These are phyloP conservation scores for Pheosia gnoma DNA, from an alignment of 2,888 invertebrate species.

Conservation along the genomic window DNA sequence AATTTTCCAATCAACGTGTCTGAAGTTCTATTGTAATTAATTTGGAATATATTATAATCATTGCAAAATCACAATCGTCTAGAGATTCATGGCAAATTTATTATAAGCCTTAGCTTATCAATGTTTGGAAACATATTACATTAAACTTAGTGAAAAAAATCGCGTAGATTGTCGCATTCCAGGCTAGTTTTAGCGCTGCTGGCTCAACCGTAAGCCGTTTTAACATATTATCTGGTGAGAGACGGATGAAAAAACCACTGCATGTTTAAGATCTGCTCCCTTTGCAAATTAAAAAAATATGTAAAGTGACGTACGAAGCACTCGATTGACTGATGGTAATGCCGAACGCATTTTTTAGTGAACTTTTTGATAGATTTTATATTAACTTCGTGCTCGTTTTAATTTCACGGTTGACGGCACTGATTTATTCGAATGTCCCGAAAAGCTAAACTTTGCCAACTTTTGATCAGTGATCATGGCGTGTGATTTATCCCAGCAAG, in stretches of 20 bases:
- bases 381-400: slow-evolving; percentile 58
- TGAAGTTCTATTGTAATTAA: too few relatives aligned
- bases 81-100: too few relatives aligned
- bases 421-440: slow-evolving; percentile 66
- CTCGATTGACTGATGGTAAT: slow-evolving; percentile 24
- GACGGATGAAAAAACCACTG: neutral
- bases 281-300: neutral
- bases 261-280: neutral
- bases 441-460: slow-evolving; percentile 67
- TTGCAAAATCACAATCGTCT: too few relatives aligned
- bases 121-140: too few relatives aligned
- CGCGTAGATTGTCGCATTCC: too few relatives aligned
- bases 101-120: too few relatives aligned
- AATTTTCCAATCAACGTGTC: too few relatives aligned
- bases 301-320: neutral
- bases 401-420: slow-evolving; percentile 62
- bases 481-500: slow-evolving; percentile 60
- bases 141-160: too few relatives aligned
- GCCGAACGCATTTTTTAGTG: slow-evolving; percentile 32
- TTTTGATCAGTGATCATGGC: slow-evolving; percentile 67
- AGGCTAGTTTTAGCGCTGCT: too few relatives aligned
- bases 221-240: too few relatives aligned
- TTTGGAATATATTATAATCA: too few relatives aligned
- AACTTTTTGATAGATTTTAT: slow-evolving; percentile 51
- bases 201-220: too few relatives aligned